These are phyloP conservation scores for Scartelaos histophorus DNA, from an alignment of 2,113 vertebrate genomes.

Conservation along the genomic window DNA sequence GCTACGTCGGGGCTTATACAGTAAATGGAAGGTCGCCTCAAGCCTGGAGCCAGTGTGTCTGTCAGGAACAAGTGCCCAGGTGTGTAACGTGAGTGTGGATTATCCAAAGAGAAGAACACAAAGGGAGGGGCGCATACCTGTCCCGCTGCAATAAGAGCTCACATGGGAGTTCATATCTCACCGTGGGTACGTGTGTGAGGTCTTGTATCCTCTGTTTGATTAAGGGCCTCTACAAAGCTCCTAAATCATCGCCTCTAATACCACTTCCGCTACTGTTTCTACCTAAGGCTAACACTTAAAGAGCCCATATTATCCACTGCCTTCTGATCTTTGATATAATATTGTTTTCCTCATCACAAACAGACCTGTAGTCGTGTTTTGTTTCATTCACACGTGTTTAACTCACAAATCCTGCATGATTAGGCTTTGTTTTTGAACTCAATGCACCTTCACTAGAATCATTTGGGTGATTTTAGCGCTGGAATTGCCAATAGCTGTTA, in stretches of 20 bases:
- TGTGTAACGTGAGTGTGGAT: constrained; percentile 65
- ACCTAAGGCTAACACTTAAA: constrained; percentile 23
- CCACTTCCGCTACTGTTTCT: constrained; percentile 31
- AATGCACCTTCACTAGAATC: no score
- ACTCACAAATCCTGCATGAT: no score
- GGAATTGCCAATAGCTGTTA: no score
- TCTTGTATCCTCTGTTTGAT: constrained; percentile 53
- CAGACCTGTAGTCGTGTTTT: no score
- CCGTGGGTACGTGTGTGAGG: constrained; percentile 55
- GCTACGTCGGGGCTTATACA: constrained; percentile 64
- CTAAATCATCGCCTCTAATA: constrained; percentile 41
- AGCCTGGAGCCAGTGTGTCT: constrained; percentile 74
- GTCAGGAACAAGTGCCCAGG: constrained; percentile 64
- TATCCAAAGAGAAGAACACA: constrained; percentile 35
- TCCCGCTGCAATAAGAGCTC: constrained; percentile 60
- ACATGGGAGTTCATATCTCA: constrained; percentile 50
- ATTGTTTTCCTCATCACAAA: no score
- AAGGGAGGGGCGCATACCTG: constrained; percentile 47
- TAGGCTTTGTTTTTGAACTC: no score
- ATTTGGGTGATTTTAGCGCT: no score
- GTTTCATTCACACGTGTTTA: no score
- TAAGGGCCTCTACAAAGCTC: constrained; percentile 51
- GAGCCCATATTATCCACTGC: no score
- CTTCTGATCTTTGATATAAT: no score
- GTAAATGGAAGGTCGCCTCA: constrained; percentile 73